phyloP scores from a whole-genome alignment of 2,113 vertebrate genomes.

The Xiphophorus hellerii region DNA sequence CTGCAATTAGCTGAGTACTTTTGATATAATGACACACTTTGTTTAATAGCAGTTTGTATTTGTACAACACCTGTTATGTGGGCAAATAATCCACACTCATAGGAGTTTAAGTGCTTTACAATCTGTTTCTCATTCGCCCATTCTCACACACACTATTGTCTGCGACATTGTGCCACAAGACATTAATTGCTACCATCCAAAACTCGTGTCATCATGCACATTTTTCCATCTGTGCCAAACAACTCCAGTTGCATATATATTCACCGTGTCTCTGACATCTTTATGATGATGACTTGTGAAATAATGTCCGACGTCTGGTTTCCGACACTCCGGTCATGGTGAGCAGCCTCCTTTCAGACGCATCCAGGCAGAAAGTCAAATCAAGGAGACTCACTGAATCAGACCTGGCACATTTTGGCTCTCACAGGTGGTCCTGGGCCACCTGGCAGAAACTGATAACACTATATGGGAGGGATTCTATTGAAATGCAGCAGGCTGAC shows the following conservation, averaged over 20 bases:
- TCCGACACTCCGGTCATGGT: slow-evolving; percentile 45
- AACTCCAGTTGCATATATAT: slow-evolving; percentile 2
- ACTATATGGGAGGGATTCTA: slow-evolving; percentile 36
- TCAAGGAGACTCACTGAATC: slow-evolving; percentile 50
- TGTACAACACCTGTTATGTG: background rate
- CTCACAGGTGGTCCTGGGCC: slow-evolving; percentile 65
- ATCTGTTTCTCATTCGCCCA: background rate
- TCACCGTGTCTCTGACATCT: slow-evolving; percentile 5
- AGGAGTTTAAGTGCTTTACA: slow-evolving; percentile 1
- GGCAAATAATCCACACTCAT: too few species aligned
- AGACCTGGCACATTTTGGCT: slow-evolving; percentile 58
- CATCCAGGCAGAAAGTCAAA: slow-evolving; percentile 46
- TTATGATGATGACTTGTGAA: slow-evolving; percentile 46
- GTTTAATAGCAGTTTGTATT: background rate
- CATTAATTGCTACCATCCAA: background rate
- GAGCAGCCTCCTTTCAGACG: slow-evolving; percentile 45
- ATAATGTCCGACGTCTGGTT: slow-evolving; percentile 32
- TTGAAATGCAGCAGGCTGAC: slow-evolving; percentile 56
- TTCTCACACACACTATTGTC: background rate
- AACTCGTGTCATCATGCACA: too few species aligned
- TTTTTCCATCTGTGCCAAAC: background rate
- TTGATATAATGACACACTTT: slow-evolving; percentile 2
- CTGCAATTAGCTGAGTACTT: background rate
- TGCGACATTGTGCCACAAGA: background rate
- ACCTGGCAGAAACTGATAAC: slow-evolving; percentile 68